Evolutionary conservation across 2,113 vertebrate genomes (phyloP).

Genomic region (Gambusia affinis): DNA sequence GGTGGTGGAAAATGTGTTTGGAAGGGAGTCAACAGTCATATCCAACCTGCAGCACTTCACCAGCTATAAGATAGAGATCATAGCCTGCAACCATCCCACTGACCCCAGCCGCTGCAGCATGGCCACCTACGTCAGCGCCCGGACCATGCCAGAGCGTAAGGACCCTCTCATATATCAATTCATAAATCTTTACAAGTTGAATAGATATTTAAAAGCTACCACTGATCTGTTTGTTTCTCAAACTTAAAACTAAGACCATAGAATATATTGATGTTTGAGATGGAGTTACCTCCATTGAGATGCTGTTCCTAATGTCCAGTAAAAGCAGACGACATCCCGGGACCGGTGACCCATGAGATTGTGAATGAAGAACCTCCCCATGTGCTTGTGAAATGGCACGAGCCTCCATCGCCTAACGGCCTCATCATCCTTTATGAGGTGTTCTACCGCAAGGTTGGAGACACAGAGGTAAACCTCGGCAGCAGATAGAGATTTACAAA

Average conservation of each 20-base stretch:
- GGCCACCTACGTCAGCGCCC: slow-evolving; percentile 89
- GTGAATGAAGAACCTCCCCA: slow-evolving; percentile 82
- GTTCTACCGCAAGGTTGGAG: slow-evolving; percentile 87
- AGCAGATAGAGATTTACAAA: background rate
- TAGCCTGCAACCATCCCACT: slow-evolving; percentile 89
- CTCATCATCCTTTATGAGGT: slow-evolving; percentile 96
- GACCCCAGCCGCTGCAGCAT: slow-evolving; percentile 86
- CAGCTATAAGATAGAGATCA: slow-evolving; percentile 95
- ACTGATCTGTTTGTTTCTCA: background rate
- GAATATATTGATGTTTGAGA: background rate
- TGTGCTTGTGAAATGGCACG: slow-evolving; percentile 88
- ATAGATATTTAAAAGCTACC: background rate
- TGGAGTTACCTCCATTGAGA: background rate
- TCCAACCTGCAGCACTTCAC: slow-evolving; percentile 94
- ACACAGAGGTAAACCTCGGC: slow-evolving; percentile 81
- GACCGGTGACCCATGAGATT: slow-evolving; percentile 85
- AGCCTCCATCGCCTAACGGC: slow-evolving; percentile 90
- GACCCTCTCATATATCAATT: background rate
- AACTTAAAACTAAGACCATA: background rate
- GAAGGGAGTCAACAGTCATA: slow-evolving; percentile 90
- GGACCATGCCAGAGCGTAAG: slow-evolving; percentile 95
- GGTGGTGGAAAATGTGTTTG: slow-evolving; percentile 84
- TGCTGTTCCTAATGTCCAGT: slow-evolving; percentile 70
- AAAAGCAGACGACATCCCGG: slow-evolving; percentile 91
- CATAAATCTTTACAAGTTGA: no score